These are phyloP conservation scores for Pandion haliaetus DNA, from an alignment of 2,113 vertebrate species.

Conservation along the genomic window DNA sequence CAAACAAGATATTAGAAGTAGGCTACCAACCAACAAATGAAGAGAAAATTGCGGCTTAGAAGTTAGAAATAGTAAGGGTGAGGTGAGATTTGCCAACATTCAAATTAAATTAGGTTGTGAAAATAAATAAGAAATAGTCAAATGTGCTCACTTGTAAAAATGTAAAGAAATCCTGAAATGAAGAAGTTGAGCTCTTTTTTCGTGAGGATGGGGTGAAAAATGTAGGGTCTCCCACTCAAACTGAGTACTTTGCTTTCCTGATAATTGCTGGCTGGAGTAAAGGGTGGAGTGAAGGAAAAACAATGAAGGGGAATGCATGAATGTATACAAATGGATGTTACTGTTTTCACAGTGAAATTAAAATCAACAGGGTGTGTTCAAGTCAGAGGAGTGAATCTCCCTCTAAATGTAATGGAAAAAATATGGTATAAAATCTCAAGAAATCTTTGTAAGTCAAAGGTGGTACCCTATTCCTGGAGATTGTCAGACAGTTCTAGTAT, in stretches of 20 bases:
- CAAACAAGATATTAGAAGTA: neutral
- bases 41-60: neutral
- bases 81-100: neutral
- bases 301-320: neutral
- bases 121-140: neutral
- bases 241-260: neutral
- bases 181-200: neutral
- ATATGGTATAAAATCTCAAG: neutral
- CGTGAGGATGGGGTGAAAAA: neutral
- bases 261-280: neutral
- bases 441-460: neutral
- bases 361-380: neutral
- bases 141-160: neutral
- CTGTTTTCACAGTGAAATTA: neutral
- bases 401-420: neutral
- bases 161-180: neutral
- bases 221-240: neutral
- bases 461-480: neutral
- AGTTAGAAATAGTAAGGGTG: neutral
- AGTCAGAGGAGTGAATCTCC: neutral
- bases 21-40: neutral
- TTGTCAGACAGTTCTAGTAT: neutral
- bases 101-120: neutral
- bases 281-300: neutral
- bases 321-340: neutral